phyloP scores from a whole-genome alignment of 2,888 invertebrate species.

The Flabesymbios commensalis region DNA sequence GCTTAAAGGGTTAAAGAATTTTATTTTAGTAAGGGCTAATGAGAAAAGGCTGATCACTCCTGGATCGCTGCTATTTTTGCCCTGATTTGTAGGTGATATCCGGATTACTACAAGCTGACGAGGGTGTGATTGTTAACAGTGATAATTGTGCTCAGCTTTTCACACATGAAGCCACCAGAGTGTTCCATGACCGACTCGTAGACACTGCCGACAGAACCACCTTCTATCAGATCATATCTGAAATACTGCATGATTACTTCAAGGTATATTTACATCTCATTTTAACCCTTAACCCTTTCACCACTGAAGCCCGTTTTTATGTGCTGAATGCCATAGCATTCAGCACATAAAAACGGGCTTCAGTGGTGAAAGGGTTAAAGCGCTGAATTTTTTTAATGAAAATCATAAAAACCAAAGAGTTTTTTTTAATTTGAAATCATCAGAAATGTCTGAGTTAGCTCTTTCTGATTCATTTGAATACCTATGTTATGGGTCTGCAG shows the following conservation, averaged over 20 bases:
- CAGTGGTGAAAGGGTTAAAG: too few species aligned
- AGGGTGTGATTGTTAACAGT: constrained; percentile 52
- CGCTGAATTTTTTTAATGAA: too few species aligned
- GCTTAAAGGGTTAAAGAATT: too few species aligned
- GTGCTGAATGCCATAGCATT: too few species aligned
- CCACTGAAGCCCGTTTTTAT: too few species aligned
- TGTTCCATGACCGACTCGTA: constrained; percentile 59
- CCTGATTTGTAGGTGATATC: constrained; percentile 49
- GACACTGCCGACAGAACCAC: constrained; percentile 44
- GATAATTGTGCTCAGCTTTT: constrained; percentile 57
- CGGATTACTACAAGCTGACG: constrained; percentile 57
- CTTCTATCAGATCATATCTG: constrained; percentile 56
- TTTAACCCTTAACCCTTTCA: too few species aligned
- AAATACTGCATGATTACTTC: constrained; percentile 58
- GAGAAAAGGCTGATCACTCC: background rate
- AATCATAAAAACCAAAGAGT: too few species aligned
- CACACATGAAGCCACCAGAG: constrained; percentile 58
- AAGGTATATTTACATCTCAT: constrained; percentile 44
- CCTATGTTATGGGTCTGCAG: too few species aligned
- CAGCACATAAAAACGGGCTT: too few species aligned
- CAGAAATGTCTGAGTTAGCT: too few species aligned
- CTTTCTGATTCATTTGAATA: too few species aligned
- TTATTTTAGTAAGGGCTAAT: background rate
- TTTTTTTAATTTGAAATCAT: too few species aligned
- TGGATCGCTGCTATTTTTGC: background rate